These are phyloP conservation scores for Atrina japonica DNA, from an alignment of 2,888 invertebrate genomes.

Conservation along the genomic window DNA sequence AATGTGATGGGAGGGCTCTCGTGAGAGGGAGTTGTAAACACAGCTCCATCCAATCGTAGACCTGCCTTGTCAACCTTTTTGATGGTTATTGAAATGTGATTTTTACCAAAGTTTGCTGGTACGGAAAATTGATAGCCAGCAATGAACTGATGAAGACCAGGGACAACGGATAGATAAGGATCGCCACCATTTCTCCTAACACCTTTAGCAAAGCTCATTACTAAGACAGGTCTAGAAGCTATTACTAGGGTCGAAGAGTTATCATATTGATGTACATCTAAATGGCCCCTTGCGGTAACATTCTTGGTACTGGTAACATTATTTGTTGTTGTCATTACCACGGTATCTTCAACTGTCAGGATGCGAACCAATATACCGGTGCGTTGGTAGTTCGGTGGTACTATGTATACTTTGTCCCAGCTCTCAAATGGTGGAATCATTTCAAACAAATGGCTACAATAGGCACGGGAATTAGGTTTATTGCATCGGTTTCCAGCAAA, in stretches of 20 bases:
- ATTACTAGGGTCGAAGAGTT: background rate
- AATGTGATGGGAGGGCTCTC: background rate
- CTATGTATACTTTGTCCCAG: background rate
- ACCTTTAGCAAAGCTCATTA: conserved; percentile 6
- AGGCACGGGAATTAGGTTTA: background rate
- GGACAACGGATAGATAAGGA: conserved; percentile 11
- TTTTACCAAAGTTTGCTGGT: background rate
- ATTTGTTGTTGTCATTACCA: background rate
- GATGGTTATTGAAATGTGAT: background rate
- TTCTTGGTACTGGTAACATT: background rate
- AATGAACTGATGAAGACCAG: conserved; percentile 3
- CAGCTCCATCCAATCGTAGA: background rate
- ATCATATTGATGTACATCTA: background rate
- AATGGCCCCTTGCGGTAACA: background rate
- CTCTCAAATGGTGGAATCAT: conserved; percentile 12
- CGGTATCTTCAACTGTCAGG: background rate
- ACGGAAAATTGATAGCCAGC: conserved; percentile 7
- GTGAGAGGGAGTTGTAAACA: background rate
- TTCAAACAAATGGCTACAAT: conserved; percentile 20
- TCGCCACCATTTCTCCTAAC: background rate
- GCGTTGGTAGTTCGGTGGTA: conserved; percentile 7
- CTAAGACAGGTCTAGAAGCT: background rate
- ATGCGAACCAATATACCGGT: background rate
- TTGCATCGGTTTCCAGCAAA: conserved; percentile 25
- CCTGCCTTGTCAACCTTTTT: background rate